Evolutionary conservation across 2,113 vertebrate genomes (phyloP).

Genomic region (Cyprinodon variegatus): DNA sequence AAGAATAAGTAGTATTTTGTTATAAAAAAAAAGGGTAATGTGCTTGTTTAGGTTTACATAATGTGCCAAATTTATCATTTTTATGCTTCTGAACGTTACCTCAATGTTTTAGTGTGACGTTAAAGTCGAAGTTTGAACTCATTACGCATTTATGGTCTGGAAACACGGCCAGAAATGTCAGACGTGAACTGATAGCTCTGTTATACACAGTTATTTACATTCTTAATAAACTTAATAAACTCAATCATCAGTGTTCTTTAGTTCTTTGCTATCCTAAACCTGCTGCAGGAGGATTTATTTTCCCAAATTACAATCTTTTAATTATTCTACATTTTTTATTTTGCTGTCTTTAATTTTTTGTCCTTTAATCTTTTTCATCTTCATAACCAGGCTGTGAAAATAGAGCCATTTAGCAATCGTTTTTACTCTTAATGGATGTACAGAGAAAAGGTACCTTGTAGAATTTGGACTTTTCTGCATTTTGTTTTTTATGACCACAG

Average conservation of each 20-base stretch:
- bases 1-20: slow-evolving; percentile 12
- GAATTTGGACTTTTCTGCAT: too few relatives aligned
- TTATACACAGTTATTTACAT: neutral
- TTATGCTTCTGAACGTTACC: neutral
- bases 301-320: too few relatives aligned
- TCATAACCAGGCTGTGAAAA: too few relatives aligned
- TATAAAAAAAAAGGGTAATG: slow-evolving; percentile 7
- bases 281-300: neutral
- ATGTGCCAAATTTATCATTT: neutral
- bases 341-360: too few relatives aligned
- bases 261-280: neutral
- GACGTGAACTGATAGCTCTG: neutral
- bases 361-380: too few relatives aligned
- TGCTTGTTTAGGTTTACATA: neutral
- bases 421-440: too few relatives aligned
- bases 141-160: slow-evolving; percentile 22
- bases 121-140: neutral
- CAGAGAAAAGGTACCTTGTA: too few relatives aligned
- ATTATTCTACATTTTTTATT: too few relatives aligned
- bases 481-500: too few relatives aligned
- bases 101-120: neutral
- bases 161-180: slow-evolving; percentile 3
- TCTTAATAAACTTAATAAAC: too few relatives aligned
- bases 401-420: too few relatives aligned
- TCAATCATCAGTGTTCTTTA: neutral